Conservation (phyloP, 2,888 invertebrate species). For the Chalcosyrphus nemorum region DNA sequence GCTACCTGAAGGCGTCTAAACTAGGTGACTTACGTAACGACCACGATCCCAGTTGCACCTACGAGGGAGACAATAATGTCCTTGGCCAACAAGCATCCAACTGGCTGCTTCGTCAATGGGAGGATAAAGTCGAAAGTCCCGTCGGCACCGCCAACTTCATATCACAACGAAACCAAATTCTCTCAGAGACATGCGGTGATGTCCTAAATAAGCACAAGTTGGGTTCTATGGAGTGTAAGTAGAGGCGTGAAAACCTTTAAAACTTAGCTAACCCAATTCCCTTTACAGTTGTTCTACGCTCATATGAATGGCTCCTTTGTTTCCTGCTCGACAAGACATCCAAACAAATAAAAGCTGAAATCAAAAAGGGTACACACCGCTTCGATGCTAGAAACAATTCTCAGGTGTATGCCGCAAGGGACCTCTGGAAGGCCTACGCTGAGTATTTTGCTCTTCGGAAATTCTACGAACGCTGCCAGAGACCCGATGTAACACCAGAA, state of each 20-base stretch:
- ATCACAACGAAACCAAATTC: constrained; percentile 82
- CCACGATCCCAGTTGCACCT: constrained; percentile 95
- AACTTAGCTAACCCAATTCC: neutral
- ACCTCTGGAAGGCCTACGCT: constrained; percentile 89
- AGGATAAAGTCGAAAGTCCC: constrained; percentile 85
- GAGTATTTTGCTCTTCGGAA: constrained; percentile 85
- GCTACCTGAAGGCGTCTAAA: constrained; percentile 89
- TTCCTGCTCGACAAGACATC: constrained; percentile 89
- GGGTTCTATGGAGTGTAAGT: constrained; percentile 79
- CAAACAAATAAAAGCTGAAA: constrained; percentile 84
- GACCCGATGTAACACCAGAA: constrained; percentile 78
- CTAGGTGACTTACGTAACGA: constrained; percentile 92
- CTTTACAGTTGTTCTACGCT: constrained; percentile 86
- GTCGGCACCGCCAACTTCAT: constrained; percentile 88
- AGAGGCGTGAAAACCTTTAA: neutral
- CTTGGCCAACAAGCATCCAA: constrained; percentile 94
- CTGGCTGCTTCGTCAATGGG: constrained; percentile 90
- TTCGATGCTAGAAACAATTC: constrained; percentile 91
- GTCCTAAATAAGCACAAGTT: constrained; percentile 70
- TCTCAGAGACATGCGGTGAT: constrained; percentile 77
- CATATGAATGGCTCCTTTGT: constrained; percentile 93
- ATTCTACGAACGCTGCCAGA: constrained; percentile 77
- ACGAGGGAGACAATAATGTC: constrained; percentile 97
- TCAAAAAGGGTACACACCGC: constrained; percentile 85
- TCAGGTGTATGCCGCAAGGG: constrained; percentile 91